Evolutionary conservation across 2,888 invertebrate genomes (phyloP).

Genomic region (Hemaris fuciformis): DNA sequence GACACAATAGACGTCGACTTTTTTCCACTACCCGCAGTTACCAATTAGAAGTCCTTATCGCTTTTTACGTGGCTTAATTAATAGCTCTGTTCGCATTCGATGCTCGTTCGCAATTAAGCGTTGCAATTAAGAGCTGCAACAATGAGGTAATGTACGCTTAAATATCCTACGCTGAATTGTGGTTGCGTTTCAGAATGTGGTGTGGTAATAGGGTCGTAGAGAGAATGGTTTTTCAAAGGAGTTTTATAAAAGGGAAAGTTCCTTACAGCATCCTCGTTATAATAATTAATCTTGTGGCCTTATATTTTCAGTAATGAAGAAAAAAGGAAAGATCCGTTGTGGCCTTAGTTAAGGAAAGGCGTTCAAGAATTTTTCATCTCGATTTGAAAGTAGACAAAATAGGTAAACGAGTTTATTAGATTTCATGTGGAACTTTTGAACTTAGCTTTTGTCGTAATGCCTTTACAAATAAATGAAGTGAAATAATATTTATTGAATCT

Average conservation of each 20-base stretch:
- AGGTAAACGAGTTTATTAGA: too few relatives aligned
- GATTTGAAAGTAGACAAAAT: too few relatives aligned
- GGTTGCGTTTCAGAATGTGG: neutral
- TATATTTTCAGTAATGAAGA: too few relatives aligned
- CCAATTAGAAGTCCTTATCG: slow-evolving; percentile 4
- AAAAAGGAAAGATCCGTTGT: too few relatives aligned
- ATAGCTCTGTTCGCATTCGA: neutral
- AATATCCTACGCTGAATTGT: neutral
- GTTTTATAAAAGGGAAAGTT: neutral
- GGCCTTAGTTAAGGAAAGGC: too few relatives aligned
- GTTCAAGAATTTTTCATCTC: too few relatives aligned
- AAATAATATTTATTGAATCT: too few relatives aligned
- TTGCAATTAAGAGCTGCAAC: slow-evolving; percentile 3
- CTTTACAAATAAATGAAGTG: too few relatives aligned
- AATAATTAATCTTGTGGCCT: too few relatives aligned
- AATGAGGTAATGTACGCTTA: slow-evolving; percentile 5
- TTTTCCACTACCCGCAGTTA: neutral
- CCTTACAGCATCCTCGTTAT: neutral
- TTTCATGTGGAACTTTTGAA: too few relatives aligned
- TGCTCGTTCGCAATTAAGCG: slow-evolving; percentile 5
- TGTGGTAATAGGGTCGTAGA: neutral
- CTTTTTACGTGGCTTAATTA: neutral
- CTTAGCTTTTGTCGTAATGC: too few relatives aligned
- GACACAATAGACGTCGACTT: neutral
- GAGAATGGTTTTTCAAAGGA: neutral